These are phyloP conservation scores for Percina caprodes DNA, from an alignment of 2,113 vertebrate genomes.

Conservation along the genomic window DNA sequence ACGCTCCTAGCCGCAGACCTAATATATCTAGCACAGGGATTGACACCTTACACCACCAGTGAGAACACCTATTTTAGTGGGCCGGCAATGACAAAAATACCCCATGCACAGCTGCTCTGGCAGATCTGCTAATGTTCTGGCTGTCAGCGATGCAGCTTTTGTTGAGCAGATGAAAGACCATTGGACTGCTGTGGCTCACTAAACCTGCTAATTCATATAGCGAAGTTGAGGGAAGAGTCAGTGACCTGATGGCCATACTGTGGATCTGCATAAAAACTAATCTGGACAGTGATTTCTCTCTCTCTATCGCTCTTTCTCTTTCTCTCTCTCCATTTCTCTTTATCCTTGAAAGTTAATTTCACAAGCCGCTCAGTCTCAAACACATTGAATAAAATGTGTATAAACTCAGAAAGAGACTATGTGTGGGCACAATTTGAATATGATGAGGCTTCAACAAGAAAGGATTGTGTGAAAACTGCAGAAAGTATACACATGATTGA, in stretches of 20 bases:
- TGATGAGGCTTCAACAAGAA: slow-evolving; percentile 9
- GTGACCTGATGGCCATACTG: neutral
- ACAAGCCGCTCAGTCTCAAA: slow-evolving; percentile 14
- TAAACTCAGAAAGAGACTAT: slow-evolving; percentile 8
- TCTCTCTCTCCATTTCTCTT: no score
- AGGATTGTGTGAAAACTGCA: slow-evolving; percentile 3
- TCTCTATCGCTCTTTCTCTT: neutral
- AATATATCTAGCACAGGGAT: slow-evolving; percentile 33
- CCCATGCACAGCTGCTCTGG: neutral
- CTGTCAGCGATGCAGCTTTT: slow-evolving; percentile 24
- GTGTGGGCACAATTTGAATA: slow-evolving; percentile 33
- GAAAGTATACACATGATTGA: slow-evolving; percentile 31
- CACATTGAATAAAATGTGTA: slow-evolving; percentile 37
- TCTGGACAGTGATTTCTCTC: neutral
- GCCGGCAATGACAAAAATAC: slow-evolving; percentile 11
- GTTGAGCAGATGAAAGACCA: slow-evolving; percentile 28
- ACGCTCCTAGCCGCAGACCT: slow-evolving; percentile 31
- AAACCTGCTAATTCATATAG: slow-evolving; percentile 6
- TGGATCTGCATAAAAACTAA: neutral
- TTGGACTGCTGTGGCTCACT: slow-evolving; percentile 24
- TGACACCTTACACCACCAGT: slow-evolving; percentile 1
- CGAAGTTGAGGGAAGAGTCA: slow-evolving; percentile 1
- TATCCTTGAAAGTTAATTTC: slow-evolving; percentile 13
- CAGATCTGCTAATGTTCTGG: slow-evolving; percentile 34
- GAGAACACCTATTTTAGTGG: slow-evolving; percentile 24